Evolutionary conservation across 2,113 vertebrate genomes (phyloP).

Genomic region (Aegotheles bennettii): DNA sequence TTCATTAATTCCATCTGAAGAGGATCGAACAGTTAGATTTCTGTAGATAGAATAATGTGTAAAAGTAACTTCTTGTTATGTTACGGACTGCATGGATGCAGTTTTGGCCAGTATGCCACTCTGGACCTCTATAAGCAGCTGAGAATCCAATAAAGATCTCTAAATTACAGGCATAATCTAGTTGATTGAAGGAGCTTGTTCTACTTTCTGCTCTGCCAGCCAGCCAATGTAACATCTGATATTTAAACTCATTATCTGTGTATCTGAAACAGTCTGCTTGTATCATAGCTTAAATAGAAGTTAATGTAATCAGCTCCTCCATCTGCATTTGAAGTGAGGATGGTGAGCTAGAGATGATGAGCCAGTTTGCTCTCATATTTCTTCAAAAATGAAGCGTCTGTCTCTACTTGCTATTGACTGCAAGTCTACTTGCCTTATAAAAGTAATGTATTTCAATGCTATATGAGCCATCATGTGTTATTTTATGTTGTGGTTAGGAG

Average conservation of each 20-base stretch:
- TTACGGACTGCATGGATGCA: background rate
- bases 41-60: background rate
- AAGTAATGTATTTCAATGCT: background rate
- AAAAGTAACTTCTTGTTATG: background rate
- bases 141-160: slow-evolving; percentile 1
- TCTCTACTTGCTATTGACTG: slow-evolving; percentile 23
- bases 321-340: slow-evolving; percentile 42
- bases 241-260: slow-evolving; percentile 62
- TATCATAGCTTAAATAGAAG: slow-evolving; percentile 63
- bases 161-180: background rate
- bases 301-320: slow-evolving; percentile 61
- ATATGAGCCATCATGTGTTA: background rate
- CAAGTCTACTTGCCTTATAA: background rate
- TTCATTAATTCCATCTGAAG: slow-evolving; percentile 34
- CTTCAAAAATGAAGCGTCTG: slow-evolving; percentile 20
- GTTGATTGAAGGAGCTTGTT: slow-evolving; percentile 29
- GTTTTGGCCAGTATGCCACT: background rate
- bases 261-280: slow-evolving; percentile 63
- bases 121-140: background rate
- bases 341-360: slow-evolving; percentile 16
- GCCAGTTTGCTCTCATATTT: slow-evolving; percentile 43
- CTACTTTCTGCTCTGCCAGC: slow-evolving; percentile 13
- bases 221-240: slow-evolving; percentile 60
- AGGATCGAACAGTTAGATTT: background rate
- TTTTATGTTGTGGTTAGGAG: background rate